Conservation (phyloP, 1,140 invertebrate species). For the Aphis gossypii region DNA sequence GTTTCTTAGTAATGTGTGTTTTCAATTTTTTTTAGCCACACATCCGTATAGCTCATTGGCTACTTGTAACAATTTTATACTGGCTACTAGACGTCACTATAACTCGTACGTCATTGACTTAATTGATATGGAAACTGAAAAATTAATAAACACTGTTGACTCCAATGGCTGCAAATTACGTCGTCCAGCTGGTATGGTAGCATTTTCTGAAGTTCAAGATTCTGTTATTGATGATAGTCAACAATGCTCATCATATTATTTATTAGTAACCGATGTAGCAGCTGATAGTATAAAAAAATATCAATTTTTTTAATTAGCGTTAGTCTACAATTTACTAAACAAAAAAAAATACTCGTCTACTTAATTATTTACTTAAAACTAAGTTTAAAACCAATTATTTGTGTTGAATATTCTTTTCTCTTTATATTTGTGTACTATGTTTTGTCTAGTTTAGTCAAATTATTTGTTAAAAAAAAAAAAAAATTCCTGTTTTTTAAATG, state of each 20-base stretch:
- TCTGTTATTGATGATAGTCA: neutral
- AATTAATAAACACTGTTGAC: slow-evolving; percentile 22
- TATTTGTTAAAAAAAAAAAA: neutral
- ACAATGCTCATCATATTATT: slow-evolving; percentile 3
- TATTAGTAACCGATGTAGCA: slow-evolving; percentile 23
- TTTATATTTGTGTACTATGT: neutral
- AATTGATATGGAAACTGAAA: slow-evolving; percentile 24
- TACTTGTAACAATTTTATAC: slow-evolving; percentile 34
- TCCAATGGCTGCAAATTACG: slow-evolving; percentile 26
- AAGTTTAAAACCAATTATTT: neutral
- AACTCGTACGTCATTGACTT: slow-evolving; percentile 22
- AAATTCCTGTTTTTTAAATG: neutral
- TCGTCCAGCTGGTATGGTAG: slow-evolving; percentile 33
- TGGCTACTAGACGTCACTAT: slow-evolving; percentile 20
- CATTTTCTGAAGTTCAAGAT: neutral
- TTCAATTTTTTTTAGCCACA: neutral
- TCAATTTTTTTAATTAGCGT: slow-evolving; percentile 13
- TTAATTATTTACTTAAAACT: slow-evolving; percentile 36
- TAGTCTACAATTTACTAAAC: slow-evolving; percentile 1
- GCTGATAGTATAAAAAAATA: neutral
- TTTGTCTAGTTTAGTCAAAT: neutral
- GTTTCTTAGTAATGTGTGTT: neutral
- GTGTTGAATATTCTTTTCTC: neutral
- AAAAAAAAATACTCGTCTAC: neutral
- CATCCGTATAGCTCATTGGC: neutral